Percentiles rank a stretch among this genome's conserved stretches.
These are phyloP conservation scores for Spinus olivaceus DNA, from an alignment of 2,797 vertebrate genomes.

Conservation along the genomic window DNA sequence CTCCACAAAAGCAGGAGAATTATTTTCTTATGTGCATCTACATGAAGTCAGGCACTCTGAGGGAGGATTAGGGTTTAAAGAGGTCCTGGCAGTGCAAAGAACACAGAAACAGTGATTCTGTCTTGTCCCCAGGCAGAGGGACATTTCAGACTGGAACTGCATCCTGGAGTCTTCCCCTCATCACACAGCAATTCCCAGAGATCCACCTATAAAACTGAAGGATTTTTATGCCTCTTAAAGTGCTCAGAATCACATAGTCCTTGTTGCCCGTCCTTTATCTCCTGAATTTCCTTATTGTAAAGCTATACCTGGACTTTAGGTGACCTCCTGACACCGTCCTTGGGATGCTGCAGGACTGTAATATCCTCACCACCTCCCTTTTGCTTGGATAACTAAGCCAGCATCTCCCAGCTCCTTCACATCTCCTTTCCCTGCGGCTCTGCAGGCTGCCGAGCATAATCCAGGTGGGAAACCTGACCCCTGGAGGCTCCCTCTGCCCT, in stretches of 20 bases:
- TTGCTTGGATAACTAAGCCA: not conserved
- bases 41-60: not conserved
- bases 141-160: not conserved
- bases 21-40: not conserved
- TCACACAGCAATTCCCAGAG: not conserved
- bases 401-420: not conserved
- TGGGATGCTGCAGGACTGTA: not conserved
- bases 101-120: not conserved
- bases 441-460: not conserved
- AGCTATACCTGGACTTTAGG: not conserved
- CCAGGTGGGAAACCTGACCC: not conserved
- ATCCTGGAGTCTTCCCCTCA: not conserved
- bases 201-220: not conserved
- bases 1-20: not conserved
- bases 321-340: accelerated
- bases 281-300: not conserved
- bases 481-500: not conserved
- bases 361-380: accelerated
- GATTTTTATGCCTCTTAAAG: not conserved
- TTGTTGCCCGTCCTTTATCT: not conserved
- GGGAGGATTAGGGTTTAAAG: not conserved
- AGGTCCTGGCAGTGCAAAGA: not conserved
- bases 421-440: not conserved
- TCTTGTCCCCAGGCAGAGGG: not conserved
- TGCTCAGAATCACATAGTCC: not conserved